Evolutionary conservation across 2,888 invertebrate genomes (phyloP).

Genomic region (Himalopsyche tibetana): DNA sequence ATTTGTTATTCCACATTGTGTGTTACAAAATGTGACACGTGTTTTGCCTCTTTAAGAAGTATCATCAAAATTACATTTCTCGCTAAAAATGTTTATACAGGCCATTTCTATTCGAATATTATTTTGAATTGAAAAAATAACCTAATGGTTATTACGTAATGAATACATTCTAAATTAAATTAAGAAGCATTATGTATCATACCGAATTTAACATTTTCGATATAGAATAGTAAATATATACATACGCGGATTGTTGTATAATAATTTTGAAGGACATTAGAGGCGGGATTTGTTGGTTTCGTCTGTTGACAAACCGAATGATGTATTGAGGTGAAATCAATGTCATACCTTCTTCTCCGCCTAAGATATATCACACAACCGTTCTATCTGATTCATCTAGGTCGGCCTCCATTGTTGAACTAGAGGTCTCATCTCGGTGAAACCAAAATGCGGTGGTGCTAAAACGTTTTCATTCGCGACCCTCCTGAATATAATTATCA

Average conservation of each 20-base stretch:
- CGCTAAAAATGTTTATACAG: too few relatives aligned
- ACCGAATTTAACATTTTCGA: too few relatives aligned
- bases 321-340: conserved; percentile 63
- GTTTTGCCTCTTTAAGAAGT: too few relatives aligned
- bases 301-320: conserved; percentile 60
- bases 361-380: conserved; percentile 2
- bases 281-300: neutral
- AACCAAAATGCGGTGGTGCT: neutral
- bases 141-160: too few relatives aligned
- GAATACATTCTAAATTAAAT: too few relatives aligned
- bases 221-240: neutral
- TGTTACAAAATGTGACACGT: too few relatives aligned
- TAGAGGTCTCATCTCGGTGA: neutral
- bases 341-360: conserved; percentile 58
- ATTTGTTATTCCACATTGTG: too few relatives aligned
- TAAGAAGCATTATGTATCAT: too few relatives aligned
- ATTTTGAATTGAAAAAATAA: too few relatives aligned
- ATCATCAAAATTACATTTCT: too few relatives aligned
- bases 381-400: conserved; percentile 8
- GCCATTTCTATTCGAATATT: too few relatives aligned
- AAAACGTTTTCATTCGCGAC: neutral
- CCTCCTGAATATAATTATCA: neutral
- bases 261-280: conserved; percentile 12
- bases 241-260: neutral
- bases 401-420: conserved; percentile 18